Conservation (phyloP, 2,888 invertebrate species). For the Stenchaetothrips biformis region DNA sequence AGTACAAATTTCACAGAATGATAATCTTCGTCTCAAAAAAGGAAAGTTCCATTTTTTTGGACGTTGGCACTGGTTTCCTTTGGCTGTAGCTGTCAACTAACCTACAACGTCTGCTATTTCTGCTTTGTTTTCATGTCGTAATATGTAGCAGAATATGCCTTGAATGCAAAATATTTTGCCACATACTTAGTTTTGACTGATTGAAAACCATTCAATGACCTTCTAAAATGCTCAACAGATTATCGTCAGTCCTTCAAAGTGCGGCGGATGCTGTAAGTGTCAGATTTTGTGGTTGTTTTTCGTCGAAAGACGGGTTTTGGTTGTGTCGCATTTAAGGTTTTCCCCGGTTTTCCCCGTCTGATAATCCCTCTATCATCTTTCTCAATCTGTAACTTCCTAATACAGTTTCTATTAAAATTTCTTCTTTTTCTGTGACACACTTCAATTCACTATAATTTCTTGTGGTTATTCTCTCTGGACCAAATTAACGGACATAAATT, state of each 20-base stretch:
- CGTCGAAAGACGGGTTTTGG: conserved; percentile 31
- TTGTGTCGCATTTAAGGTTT: conserved; percentile 31
- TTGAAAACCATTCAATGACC: not conserved
- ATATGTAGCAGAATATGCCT: not conserved
- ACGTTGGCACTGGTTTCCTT: not conserved
- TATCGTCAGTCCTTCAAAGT: conserved; percentile 54
- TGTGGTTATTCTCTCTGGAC: not conserved
- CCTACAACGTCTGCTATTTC: conserved; percentile 8
- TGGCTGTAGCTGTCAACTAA: not conserved
- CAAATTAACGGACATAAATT: too few relatives aligned
- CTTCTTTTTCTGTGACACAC: conserved; percentile 5
- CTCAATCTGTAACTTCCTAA: not conserved
- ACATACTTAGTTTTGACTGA: not conserved
- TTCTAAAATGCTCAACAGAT: conserved; percentile 50
- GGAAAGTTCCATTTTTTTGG: not conserved
- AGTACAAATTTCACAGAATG: not conserved
- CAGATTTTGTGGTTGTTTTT: not conserved
- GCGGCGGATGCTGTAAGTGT: conserved; percentile 52
- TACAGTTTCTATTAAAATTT: conserved; percentile 30
- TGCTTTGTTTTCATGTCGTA: conserved; percentile 12
- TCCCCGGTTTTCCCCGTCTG: conserved; percentile 17
- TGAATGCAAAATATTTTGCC: not conserved
- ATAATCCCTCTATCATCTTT: too few relatives aligned
- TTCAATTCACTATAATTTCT: conserved; percentile 25
- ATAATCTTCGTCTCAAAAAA: not conserved